These are phyloP conservation scores for Parapsyche elsis DNA, from an alignment of 1,140 invertebrate species.

Conservation along the genomic window DNA sequence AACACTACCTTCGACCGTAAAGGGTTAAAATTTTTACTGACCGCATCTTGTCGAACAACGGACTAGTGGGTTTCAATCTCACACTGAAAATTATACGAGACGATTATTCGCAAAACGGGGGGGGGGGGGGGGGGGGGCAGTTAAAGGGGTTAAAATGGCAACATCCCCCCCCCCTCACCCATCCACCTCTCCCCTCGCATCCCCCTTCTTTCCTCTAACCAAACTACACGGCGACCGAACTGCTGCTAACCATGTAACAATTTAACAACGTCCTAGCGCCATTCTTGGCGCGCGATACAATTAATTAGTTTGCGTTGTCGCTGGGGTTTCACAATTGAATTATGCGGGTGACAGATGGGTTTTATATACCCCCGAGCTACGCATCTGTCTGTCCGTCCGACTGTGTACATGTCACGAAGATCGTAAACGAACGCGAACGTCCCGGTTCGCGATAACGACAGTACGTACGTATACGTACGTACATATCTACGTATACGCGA, in stretches of 20 bases:
- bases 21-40: neutral
- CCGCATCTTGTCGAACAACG: neutral
- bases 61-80: neutral
- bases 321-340: neutral
- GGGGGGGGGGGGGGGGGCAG: no score
- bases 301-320: conserved; percentile 11
- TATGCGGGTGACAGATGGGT: conserved; percentile 1
- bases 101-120: neutral
- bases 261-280: neutral
- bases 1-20: neutral
- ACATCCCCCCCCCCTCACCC: no score
- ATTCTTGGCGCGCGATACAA: neutral
- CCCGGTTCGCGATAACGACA: no score
- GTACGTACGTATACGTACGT: no score
- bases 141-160: no score
- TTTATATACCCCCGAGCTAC: neutral
- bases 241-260: neutral
- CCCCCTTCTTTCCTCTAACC: no score
- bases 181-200: no score
- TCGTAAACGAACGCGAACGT: no score
- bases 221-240: no score
- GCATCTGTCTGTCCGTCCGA: no score
- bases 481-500: neutral
- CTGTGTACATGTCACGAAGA: no score
- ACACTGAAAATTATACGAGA: neutral